Evolutionary conservation across 2,888 invertebrate genomes (phyloP).

Genomic region (Dynastes maya): DNA sequence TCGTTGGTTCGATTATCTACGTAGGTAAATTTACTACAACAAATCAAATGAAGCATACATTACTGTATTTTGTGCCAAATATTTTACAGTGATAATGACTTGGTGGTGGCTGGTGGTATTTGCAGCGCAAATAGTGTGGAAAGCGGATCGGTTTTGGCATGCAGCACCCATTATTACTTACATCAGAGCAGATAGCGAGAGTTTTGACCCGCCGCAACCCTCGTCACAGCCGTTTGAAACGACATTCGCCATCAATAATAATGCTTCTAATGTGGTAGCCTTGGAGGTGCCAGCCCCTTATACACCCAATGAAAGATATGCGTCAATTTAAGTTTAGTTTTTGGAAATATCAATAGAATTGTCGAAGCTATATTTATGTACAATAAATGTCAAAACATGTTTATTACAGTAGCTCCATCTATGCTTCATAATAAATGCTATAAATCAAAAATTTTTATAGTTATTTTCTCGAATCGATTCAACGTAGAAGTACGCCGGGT

Average conservation of each 20-base stretch:
- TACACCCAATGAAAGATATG: conserved; percentile 19
- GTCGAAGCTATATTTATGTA: background rate
- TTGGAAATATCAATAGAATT: background rate
- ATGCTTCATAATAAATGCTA: no score
- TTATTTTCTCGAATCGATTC: no score
- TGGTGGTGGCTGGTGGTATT: conserved; percentile 49
- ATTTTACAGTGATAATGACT: conserved; percentile 33
- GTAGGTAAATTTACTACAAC: conserved; percentile 24
- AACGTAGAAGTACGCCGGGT: no score
- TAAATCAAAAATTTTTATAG: no score
- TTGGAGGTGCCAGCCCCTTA: conserved; percentile 8
- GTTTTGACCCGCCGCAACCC: background rate
- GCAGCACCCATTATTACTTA: background rate
- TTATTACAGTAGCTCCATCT: no score
- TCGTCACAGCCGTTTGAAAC: background rate
- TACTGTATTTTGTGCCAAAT: background rate
- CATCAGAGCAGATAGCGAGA: conserved; percentile 1
- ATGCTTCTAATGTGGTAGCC: background rate
- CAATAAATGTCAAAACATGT: background rate
- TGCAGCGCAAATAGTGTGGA: conserved; percentile 40
- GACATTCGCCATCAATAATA: background rate
- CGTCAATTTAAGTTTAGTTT: background rate
- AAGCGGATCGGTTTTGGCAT: background rate
- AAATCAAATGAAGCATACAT: background rate
- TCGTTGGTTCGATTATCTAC: conserved; percentile 32